These are phyloP conservation scores for Nephrotoma appendiculata DNA, from an alignment of 2,888 invertebrate genomes.

Conservation along the genomic window DNA sequence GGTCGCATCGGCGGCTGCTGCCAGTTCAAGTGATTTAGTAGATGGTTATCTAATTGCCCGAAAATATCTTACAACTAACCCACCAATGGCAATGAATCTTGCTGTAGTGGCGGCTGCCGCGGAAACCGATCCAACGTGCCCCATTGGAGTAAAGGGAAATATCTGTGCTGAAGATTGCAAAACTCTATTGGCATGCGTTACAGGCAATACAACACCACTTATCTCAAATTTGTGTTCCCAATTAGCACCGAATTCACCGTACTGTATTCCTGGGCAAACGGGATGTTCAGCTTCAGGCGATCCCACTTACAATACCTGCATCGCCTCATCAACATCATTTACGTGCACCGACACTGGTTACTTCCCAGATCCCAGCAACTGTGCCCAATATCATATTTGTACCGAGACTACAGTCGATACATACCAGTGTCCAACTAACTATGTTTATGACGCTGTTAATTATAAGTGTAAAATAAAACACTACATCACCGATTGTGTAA, in stretches of 20 bases:
- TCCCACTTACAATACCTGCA: background rate
- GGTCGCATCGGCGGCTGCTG: background rate
- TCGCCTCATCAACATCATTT: background rate
- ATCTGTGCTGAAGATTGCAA: background rate
- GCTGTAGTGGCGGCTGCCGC: background rate
- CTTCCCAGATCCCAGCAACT: background rate
- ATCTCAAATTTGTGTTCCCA: background rate
- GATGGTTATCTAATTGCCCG: background rate
- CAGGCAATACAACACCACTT: background rate
- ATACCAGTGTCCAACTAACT: background rate
- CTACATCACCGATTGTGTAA: background rate
- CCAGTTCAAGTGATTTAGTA: background rate
- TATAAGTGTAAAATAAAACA: background rate
- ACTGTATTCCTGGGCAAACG: background rate
- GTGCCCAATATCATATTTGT: background rate
- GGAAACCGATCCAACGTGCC: background rate
- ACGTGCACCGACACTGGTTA: background rate
- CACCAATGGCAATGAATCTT: background rate
- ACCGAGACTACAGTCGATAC: background rate
- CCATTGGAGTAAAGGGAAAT: background rate
- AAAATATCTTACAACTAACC: background rate
- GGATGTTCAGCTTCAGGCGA: background rate
- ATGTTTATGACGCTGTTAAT: background rate
- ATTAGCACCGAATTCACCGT: background rate
- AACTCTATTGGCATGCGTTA: background rate